phyloP scores from a whole-genome alignment of 1,140 invertebrate species.

The Orius insidiosus region DNA sequence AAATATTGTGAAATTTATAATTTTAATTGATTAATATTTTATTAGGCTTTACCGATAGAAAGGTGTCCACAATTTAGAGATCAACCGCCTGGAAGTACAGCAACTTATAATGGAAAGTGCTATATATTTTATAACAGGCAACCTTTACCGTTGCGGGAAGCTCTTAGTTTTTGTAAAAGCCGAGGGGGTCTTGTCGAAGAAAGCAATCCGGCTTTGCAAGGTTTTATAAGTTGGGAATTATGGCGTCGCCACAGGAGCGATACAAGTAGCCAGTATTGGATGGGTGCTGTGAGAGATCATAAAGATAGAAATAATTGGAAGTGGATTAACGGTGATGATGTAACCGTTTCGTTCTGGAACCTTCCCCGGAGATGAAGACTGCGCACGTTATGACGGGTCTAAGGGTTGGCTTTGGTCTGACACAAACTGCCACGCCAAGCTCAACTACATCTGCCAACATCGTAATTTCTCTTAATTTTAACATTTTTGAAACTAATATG shows the following conservation, averaged over 20 bases:
- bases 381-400: conserved; percentile 77
- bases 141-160: conserved; percentile 61
- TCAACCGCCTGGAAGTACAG: conserved; percentile 76
- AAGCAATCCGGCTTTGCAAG: conserved; percentile 83
- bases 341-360: conserved; percentile 86
- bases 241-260: conserved; percentile 80
- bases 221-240: conserved; percentile 85
- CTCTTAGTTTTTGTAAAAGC: conserved; percentile 58
- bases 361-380: conserved; percentile 66
- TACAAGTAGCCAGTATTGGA: conserved; percentile 84
- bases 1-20: conserved; percentile 7
- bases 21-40: conserved; percentile 2
- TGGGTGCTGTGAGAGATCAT: conserved; percentile 71
- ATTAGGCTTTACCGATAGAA: conserved; percentile 70
- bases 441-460: conserved; percentile 90
- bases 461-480: no score
- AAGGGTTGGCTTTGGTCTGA: conserved; percentile 92
- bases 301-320: conserved; percentile 69
- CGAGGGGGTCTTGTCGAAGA: conserved; percentile 76
- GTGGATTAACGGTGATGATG: conserved; percentile 74
- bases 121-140: conserved; percentile 89
- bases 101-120: conserved; percentile 90
- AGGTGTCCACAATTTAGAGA: conserved; percentile 82
- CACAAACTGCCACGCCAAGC: conserved; percentile 65
- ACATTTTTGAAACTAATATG: no score